Percentiles rank a stretch among this genome's conserved stretches.
These are phyloP conservation scores for Speoplatyrhinus poulsoni DNA, from an alignment of 2,113 vertebrate species.

Conservation along the genomic window DNA sequence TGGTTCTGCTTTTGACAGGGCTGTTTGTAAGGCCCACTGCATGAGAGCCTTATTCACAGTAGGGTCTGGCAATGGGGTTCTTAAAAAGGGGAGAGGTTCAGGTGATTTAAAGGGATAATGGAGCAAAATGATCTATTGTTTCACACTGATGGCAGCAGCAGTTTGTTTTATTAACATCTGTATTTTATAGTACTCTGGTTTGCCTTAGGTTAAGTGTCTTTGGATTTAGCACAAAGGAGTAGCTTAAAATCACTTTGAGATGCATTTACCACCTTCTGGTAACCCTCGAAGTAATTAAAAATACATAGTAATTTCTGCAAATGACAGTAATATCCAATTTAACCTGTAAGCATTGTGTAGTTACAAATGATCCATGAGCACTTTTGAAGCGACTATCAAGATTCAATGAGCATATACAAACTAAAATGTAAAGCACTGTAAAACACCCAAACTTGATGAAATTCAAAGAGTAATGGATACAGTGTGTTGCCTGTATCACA, in stretches of 20 bases:
- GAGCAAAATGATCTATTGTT: slow-evolving; percentile 52
- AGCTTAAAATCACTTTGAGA: slow-evolving; percentile 20
- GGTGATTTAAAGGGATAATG: slow-evolving; percentile 57
- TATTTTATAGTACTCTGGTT: slow-evolving; percentile 48
- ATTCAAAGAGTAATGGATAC: too few species aligned
- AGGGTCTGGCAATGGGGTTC: slow-evolving; percentile 61
- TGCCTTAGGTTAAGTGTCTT: slow-evolving; percentile 3
- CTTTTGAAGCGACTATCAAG: too few species aligned
- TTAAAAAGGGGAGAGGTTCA: slow-evolving; percentile 15
- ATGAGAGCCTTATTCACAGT: slow-evolving; percentile 50
- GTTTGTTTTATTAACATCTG: slow-evolving; percentile 63
- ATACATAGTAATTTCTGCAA: too few species aligned
- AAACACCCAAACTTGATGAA: too few species aligned
- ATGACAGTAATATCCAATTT: too few species aligned
- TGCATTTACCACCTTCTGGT: slow-evolving; percentile 12
- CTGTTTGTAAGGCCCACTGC: slow-evolving; percentile 53
- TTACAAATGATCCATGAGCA: too few species aligned
- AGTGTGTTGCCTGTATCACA: too few species aligned
- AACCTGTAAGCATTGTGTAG: too few species aligned
- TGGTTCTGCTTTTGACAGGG: slow-evolving; percentile 58
- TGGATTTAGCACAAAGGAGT: slow-evolving; percentile 31
- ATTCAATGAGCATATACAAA: too few species aligned
- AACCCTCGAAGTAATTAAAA: too few species aligned
- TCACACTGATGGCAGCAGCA: slow-evolving; percentile 33
- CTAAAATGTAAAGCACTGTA: too few species aligned